phyloP scores from a whole-genome alignment of 1,140 invertebrate species.

The Ptiloglossa arizonensis region DNA sequence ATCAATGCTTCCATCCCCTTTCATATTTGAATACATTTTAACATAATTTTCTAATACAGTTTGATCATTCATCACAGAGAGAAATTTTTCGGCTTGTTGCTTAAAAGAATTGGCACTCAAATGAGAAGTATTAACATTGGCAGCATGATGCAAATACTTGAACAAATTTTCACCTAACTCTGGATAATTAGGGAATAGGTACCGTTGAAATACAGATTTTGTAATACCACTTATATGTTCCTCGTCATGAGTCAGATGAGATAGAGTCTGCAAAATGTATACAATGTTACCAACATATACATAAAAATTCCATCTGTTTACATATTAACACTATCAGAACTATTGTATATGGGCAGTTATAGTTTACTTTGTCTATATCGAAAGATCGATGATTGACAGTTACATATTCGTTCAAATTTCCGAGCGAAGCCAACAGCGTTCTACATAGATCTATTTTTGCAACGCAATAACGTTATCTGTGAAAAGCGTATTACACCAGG shows the following conservation, averaged over 20 bases:
- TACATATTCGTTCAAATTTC: background rate
- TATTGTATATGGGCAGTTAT: no score
- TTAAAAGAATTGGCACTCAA: conserved; percentile 85
- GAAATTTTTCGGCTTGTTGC: conserved; percentile 87
- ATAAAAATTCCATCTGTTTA: conserved; percentile 5
- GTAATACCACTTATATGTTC: conserved; percentile 86
- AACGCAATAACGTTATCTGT: conserved; percentile 13
- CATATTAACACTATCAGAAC: conserved; percentile 32
- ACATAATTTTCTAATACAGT: conserved; percentile 86
- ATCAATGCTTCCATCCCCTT: conserved; percentile 81
- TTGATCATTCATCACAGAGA: conserved; percentile 86
- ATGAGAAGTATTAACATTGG: conserved; percentile 84
- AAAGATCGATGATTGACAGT: background rate
- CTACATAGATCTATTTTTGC: background rate
- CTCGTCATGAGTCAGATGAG: conserved; percentile 84
- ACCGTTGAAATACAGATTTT: conserved; percentile 83
- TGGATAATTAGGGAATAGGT: conserved; percentile 90
- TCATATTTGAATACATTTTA: conserved; percentile 82
- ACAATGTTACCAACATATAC: conserved; percentile 26
- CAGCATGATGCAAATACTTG: conserved; percentile 83
- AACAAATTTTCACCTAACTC: conserved; percentile 87
- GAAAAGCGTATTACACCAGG: background rate
- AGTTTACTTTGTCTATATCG: background rate
- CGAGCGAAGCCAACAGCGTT: background rate
- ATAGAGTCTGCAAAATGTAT: conserved; percentile 83